Percentiles rank a stretch among this genome's conserved stretches.
phyloP scores from a whole-genome alignment of 2,113 vertebrate genomes.

The Chrysochloris asiatica region DNA sequence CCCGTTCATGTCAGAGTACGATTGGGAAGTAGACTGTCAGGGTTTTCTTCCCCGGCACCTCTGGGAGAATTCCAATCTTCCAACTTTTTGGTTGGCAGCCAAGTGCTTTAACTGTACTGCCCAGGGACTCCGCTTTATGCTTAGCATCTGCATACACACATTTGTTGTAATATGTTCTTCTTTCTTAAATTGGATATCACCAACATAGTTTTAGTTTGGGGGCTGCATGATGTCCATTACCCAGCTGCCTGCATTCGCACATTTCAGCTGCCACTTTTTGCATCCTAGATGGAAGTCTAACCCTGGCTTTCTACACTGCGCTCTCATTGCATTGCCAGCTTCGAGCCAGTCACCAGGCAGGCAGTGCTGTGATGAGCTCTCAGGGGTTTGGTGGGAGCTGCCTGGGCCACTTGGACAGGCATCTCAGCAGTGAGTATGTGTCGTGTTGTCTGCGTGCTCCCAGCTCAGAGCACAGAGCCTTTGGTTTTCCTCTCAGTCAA shows the following conservation, averaged over 20 bases:
- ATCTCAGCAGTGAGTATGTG: neutral
- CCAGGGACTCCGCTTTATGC: neutral
- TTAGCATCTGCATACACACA: neutral
- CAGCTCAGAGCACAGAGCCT: neutral
- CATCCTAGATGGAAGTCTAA: neutral
- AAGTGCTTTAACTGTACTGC: neutral
- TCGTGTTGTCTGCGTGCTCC: neutral
- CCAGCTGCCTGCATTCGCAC: neutral
- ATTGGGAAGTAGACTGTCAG: neutral
- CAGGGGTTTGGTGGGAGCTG: neutral
- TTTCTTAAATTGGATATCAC: neutral
- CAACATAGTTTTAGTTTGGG: neutral
- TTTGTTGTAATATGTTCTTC: neutral
- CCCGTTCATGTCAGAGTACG: no score
- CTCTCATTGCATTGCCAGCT: conserved; percentile 25
- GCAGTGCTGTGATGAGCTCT: neutral
- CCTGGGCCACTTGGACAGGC: neutral
- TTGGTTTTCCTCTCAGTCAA: neutral
- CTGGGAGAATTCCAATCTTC: neutral
- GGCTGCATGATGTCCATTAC: neutral
- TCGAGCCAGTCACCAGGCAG: neutral
- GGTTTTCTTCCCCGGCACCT: neutral
- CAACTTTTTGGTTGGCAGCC: neutral
- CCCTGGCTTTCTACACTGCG: neutral
- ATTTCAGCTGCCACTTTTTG: neutral